Evolutionary conservation across 2,888 invertebrate genomes (phyloP), one percentile per base, ranked within the genome.

Genomic region (Oconnorella tubifera): DNA sequence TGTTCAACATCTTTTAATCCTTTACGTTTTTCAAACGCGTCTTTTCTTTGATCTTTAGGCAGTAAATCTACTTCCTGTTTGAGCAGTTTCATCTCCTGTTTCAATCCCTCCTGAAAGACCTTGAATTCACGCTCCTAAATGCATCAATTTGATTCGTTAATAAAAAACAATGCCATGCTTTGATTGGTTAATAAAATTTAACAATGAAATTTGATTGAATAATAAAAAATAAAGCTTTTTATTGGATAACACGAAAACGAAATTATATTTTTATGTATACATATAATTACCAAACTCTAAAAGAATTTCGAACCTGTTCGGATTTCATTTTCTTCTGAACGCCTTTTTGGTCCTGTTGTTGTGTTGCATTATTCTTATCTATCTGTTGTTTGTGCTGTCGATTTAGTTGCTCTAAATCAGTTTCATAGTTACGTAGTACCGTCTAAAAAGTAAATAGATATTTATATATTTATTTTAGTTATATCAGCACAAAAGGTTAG

Each of bases 21-120:
- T 75, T 92, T 90, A 3, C 91, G 86, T 68, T 87, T 85, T 65
- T 90, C 86, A 82, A 94, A 91, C 73, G 90, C 90, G 73, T 90
- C 92, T 83, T 98, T 96, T 75, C 96, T 88, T 59, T 90, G 88
- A 70, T 95, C 95, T 82, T 95, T 96, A 25, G 93, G 91, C 67
- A 96, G 86, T 72, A 93, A 85, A 77, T 97, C 97, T 56, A 95
- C 89, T 74, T 87, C 86, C 82, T 96, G 95, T 79, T 98, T 98
- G 51, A 98, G 85, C 68, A 95, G 84, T 70, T 96, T 86, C 74
- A 94, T 84, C 81, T 99, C 99, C 81, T 94, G 93, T 80, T 96
- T 97, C 66, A 96, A 86, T 68, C 91, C 89, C 76, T 98, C 98
- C 0, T 93, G 85, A 85, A 99, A 99, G 73, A 89, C 88, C 75